phyloP scores from a whole-genome alignment of 2,113 vertebrate species.

The Podarcis raffonei region DNA sequence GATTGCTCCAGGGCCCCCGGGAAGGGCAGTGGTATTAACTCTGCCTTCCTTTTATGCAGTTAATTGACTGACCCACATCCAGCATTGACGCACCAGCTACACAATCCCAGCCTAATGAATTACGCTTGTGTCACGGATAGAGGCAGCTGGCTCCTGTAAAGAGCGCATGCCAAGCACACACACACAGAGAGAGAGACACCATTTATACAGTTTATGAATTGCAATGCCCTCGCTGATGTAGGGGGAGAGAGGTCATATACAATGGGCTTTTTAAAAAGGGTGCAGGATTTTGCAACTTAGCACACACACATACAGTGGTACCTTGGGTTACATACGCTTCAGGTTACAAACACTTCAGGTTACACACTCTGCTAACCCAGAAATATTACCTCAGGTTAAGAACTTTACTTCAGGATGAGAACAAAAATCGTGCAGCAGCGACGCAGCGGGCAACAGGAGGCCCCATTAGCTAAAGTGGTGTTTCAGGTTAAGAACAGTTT shows the following conservation, averaged over 20 bases:
- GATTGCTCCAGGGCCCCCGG: not conserved
- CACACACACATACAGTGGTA: not conserved
- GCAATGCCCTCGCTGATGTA: not conserved
- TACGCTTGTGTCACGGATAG: not conserved
- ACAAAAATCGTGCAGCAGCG: no score
- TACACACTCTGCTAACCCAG: no score
- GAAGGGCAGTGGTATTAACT: constrained; percentile 15
- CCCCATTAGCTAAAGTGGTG: no score
- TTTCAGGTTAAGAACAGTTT: no score
- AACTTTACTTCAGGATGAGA: no score
- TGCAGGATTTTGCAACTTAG: not conserved
- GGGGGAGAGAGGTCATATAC: not conserved
- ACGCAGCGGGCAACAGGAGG: no score
- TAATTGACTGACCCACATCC: constrained; percentile 2
- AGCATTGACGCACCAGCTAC: not conserved
- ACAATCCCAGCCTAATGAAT: constrained; percentile 6
- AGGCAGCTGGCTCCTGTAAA: constrained; percentile 10
- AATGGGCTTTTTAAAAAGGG: not conserved
- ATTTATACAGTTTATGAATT: not conserved
- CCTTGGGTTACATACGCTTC: no score
- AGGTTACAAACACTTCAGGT: no score
- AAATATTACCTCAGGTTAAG: no score
- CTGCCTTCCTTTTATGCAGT: constrained; percentile 26
- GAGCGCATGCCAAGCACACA: not conserved
- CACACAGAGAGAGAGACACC: not conserved